These are phyloP conservation scores for Saccostrea echinata DNA, from an alignment of 1,140 invertebrate genomes.

Conservation along the genomic window DNA sequence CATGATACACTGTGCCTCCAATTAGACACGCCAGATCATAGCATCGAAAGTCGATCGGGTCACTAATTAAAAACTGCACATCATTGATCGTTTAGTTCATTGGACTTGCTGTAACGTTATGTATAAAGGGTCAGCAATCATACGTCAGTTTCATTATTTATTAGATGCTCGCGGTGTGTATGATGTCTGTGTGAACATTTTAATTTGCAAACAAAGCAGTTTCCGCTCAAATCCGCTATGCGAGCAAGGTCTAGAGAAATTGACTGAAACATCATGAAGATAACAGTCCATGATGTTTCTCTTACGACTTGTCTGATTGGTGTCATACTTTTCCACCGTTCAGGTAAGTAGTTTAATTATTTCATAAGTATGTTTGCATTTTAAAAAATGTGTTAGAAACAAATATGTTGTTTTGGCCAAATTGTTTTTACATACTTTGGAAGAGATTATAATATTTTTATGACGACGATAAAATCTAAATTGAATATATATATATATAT, in stretches of 20 bases:
- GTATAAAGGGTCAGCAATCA: conserved; percentile 3
- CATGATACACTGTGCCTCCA: no score
- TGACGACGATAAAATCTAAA: no score
- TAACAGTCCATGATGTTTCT: background rate
- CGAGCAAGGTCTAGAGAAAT: background rate
- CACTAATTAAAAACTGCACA: background rate
- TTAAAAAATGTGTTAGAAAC: no score
- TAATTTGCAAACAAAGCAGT: background rate
- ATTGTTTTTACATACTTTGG: no score
- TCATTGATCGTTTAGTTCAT: background rate
- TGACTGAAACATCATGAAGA: no score
- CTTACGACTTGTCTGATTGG: background rate
- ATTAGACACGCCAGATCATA: no score
- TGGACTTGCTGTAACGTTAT: background rate
- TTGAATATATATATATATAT: no score
- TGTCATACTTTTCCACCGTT: background rate
- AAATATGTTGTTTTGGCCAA: no score
- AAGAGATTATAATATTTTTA: no score
- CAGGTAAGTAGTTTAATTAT: background rate
- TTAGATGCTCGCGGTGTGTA: background rate
- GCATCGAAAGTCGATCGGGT: background rate
- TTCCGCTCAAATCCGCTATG: background rate
- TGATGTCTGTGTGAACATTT: background rate
- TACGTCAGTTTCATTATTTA: background rate
- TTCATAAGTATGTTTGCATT: no score